Percentiles rank a stretch among this genome's conserved stretches.
Evolutionary conservation across 2,797 vertebrate genomes (phyloP).

Genomic region (Geotrypetes seraphini): DNA sequence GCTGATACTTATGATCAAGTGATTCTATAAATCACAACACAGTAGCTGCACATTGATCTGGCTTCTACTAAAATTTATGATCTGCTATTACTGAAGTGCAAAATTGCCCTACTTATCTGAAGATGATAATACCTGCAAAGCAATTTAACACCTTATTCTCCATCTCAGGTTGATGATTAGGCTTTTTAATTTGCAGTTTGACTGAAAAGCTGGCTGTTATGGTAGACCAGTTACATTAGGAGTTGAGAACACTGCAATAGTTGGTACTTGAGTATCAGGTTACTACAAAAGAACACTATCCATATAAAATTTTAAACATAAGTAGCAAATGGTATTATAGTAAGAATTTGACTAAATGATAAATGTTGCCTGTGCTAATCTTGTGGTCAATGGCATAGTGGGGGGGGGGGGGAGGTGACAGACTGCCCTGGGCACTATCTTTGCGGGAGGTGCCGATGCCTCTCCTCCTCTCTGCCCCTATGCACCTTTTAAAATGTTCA

Average conservation of each 20-base stretch:
- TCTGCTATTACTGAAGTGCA: slow-evolving; percentile 47
- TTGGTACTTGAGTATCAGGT: too few relatives aligned
- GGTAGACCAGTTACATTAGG: slow-evolving; percentile 14
- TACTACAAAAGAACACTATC: too few relatives aligned
- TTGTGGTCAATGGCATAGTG: too few relatives aligned
- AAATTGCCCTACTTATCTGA: slow-evolving; percentile 48
- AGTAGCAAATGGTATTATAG: background rate
- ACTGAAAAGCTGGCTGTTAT: slow-evolving; percentile 41
- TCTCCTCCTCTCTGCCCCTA: too few relatives aligned
- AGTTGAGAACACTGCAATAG: too few relatives aligned
- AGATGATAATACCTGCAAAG: slow-evolving; percentile 43
- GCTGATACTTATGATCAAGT: slow-evolving; percentile 32
- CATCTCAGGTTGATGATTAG: slow-evolving; percentile 30
- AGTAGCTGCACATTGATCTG: too few relatives aligned
- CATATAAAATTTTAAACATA: too few relatives aligned
- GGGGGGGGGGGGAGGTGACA: too few relatives aligned
- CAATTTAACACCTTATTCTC: slow-evolving; percentile 32
- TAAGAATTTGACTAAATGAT: background rate
- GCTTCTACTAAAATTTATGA: slow-evolving; percentile 49
- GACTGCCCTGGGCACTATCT: too few relatives aligned
- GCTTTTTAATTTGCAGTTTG: slow-evolving; percentile 25
- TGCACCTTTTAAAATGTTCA: too few relatives aligned
- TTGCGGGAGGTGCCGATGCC: too few relatives aligned
- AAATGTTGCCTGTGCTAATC: too few relatives aligned
- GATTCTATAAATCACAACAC: slow-evolving; percentile 37